Evolutionary conservation across 1,140 invertebrate species (phyloP).

Genomic region (Probaryconus sp.): DNA sequence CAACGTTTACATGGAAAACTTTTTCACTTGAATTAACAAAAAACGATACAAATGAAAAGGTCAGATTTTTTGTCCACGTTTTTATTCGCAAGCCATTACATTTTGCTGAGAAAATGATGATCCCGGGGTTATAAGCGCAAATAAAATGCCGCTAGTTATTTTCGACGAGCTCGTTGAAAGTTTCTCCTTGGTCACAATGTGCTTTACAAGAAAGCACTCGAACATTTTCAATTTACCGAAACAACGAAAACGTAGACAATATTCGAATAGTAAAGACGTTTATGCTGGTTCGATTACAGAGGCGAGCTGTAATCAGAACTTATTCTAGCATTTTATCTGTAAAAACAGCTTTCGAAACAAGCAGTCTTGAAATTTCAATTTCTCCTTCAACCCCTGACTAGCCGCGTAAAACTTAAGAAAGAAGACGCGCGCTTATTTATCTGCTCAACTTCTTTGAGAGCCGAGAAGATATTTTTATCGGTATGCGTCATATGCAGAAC

Average conservation of each 20-base stretch:
- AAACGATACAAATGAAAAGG: too few species aligned
- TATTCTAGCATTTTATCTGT: constrained; percentile 22
- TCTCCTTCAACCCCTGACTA: background rate
- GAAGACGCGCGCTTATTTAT: too few species aligned
- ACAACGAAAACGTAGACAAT: constrained; percentile 11
- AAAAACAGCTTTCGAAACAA: background rate
- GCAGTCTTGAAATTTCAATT: constrained; percentile 9
- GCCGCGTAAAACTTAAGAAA: background rate
- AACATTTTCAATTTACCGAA: constrained; percentile 18
- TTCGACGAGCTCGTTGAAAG: constrained; percentile 18
- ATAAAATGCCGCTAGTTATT: too few species aligned
- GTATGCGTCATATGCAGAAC: too few species aligned
- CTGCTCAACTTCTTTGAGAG: too few species aligned
- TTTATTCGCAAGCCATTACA: too few species aligned
- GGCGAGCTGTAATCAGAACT: constrained; percentile 21
- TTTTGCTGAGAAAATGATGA: too few species aligned
- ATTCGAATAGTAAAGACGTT: constrained; percentile 35
- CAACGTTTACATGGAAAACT: too few species aligned
- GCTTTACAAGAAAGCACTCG: constrained; percentile 9
- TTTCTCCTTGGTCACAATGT: constrained; percentile 3
- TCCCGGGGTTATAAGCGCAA: too few species aligned
- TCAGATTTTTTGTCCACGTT: too few species aligned
- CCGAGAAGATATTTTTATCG: too few species aligned
- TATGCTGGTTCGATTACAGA: constrained; percentile 32
- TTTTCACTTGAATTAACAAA: too few species aligned